These are phyloP conservation scores for Jacana jacana DNA, from an alignment of 2,113 vertebrate genomes.

Conservation along the genomic window DNA sequence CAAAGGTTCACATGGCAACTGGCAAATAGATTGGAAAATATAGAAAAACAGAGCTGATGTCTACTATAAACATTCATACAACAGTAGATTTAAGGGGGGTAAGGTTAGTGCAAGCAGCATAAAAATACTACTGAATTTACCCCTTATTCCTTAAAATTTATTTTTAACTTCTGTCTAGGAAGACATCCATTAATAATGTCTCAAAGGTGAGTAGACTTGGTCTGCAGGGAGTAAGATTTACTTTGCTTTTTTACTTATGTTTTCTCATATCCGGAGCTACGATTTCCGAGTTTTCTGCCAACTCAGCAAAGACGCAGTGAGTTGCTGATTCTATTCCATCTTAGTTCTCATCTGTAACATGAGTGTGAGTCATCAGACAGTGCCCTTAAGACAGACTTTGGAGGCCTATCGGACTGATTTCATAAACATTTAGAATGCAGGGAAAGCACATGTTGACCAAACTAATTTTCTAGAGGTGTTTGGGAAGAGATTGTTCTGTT, in stretches of 20 bases:
- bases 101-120: background rate
- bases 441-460: background rate
- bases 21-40: background rate
- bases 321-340: background rate
- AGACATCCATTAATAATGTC: background rate
- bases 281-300: background rate
- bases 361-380: background rate
- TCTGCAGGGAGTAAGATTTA: background rate
- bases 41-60: background rate
- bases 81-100: background rate
- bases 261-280: background rate
- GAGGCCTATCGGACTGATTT: background rate
- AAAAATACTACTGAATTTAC: background rate
- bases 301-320: background rate
- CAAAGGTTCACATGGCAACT: background rate
- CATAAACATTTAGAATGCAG: background rate
- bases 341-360: background rate
- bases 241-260: background rate
- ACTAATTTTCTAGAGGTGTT: background rate
- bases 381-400: background rate
- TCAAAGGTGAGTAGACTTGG: background rate
- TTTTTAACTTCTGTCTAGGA: background rate
- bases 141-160: background rate
- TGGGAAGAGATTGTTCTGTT: background rate
- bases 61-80: background rate